Evolutionary conservation across 2,888 invertebrate genomes (phyloP).

Genomic region (Heliconius hortense): DNA sequence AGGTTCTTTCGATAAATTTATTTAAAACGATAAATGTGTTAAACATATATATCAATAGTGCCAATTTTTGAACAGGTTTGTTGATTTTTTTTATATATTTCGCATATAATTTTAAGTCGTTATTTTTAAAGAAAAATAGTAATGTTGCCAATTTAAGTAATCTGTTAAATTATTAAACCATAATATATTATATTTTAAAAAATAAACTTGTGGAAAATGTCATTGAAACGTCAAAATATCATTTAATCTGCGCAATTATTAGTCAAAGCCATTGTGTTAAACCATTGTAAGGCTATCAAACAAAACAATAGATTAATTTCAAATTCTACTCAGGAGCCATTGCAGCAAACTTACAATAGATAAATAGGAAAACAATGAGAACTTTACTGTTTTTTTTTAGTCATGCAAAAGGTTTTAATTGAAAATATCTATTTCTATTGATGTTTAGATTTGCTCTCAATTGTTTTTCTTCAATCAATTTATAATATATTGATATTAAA

Average conservation of each 20-base stretch:
- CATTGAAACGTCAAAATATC: conserved; percentile 5
- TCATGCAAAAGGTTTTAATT: conserved; percentile 24
- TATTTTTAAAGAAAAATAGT: no score
- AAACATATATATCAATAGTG: conserved; percentile 23
- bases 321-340: conserved; percentile 22
- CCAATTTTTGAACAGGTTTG: conserved; percentile 28
- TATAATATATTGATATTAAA: background rate
- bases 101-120: no score
- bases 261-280: conserved; percentile 12
- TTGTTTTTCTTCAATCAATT: conserved; percentile 14
- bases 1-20: conserved; percentile 19
- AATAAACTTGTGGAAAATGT: background rate
- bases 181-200: no score
- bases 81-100: background rate
- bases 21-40: conserved; percentile 29
- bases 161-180: background rate
- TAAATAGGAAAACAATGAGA: conserved; percentile 19
- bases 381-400: background rate
- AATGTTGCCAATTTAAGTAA: background rate
- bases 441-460: background rate
- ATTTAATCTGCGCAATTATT: conserved; percentile 17
- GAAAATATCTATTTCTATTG: conserved; percentile 14
- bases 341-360: conserved; percentile 12
- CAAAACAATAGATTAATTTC: conserved; percentile 25
- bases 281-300: conserved; percentile 14